phyloP scores from a whole-genome alignment of 2,797 vertebrate genomes.

The Intellagama lesueurii region DNA sequence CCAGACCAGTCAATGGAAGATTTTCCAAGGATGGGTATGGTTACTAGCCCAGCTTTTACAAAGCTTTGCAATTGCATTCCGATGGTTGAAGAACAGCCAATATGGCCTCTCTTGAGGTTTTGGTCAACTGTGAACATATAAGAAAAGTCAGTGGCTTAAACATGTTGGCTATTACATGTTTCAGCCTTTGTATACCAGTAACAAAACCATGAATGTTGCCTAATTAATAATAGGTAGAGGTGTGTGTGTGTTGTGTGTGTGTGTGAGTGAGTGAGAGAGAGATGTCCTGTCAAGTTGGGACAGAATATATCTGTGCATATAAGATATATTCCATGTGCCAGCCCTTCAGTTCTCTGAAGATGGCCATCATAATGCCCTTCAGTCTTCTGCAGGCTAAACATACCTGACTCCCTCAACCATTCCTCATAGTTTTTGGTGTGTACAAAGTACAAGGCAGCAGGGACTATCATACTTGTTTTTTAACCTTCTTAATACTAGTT shows the following conservation, averaged over 20 bases:
- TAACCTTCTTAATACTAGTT: constrained; percentile 4
- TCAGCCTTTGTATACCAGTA: not conserved
- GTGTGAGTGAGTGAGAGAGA: no score
- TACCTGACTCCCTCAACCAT: no score
- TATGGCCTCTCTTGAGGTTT: not conserved
- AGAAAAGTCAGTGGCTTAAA: not conserved
- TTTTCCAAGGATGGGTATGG: not conserved
- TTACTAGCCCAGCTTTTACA: not conserved
- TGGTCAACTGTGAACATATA: not conserved
- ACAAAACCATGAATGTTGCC: not conserved
- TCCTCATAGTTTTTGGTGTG: no score
- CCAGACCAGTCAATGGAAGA: no score
- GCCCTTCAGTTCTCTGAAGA: no score
- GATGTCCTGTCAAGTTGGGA: not conserved
- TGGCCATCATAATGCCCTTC: no score
- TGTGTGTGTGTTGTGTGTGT: no score
- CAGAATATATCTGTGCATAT: not conserved
- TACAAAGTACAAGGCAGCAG: not conserved
- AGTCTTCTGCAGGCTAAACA: no score
- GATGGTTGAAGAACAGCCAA: not conserved
- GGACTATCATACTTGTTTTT: constrained; percentile 32
- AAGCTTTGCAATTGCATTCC: not conserved
- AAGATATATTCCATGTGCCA: no score
- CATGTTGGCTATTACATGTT: not conserved
- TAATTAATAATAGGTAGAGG: not conserved